Evolutionary conservation across 2,113 vertebrate genomes (phyloP), one percentile per base, ranked within the genome.

Genomic region (Psilopogon haemacephalus): DNA sequence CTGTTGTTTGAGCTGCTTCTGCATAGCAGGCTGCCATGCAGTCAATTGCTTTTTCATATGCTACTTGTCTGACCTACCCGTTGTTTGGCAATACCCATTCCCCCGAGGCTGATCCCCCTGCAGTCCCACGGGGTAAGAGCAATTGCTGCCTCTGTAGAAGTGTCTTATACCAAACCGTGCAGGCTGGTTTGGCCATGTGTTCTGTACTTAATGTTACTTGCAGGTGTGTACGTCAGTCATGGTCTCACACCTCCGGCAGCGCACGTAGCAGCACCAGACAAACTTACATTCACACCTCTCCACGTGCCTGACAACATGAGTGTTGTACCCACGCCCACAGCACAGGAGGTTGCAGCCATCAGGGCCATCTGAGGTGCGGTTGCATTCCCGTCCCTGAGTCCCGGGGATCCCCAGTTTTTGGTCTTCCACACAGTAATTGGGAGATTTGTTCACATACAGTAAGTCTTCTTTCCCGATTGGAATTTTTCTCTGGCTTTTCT

Each of bases 231-330:
- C 98, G 6, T 99, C 99, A 0, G 98, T 98, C 98, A 99, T 98
- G 94, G 98, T 99, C 96, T 99, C 99, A 7, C 99, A 99, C 65
- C 98, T 97, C 27, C 98, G 87, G 97, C 99, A 99, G 90, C 98
- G 98, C 37, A 99, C 99, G 1, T 99, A 99, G 97, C 99, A 99
- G 97, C 99, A 99, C 99, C 99, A 99, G 63, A 99, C 97, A 2
- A 99, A 99, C 96, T 99, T 99, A 96, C 99, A 99, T 46, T 99
- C 98, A 2, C 99, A 99, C 72, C 99, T 98, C 9, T 99, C 98
- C 87, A 99, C 98, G 1, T 98, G 98, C 46, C 99, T 95, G 73
- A 99, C 99, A 7, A 99, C 98, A 0, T 98, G 99, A 0, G 99
- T 99, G 96, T 99, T 99, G 98, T 99, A 99, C 8, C 99, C 99